Conservation (phyloP, 92 coral and sea anemone genomes). For the Porites cylindrica region DNA sequence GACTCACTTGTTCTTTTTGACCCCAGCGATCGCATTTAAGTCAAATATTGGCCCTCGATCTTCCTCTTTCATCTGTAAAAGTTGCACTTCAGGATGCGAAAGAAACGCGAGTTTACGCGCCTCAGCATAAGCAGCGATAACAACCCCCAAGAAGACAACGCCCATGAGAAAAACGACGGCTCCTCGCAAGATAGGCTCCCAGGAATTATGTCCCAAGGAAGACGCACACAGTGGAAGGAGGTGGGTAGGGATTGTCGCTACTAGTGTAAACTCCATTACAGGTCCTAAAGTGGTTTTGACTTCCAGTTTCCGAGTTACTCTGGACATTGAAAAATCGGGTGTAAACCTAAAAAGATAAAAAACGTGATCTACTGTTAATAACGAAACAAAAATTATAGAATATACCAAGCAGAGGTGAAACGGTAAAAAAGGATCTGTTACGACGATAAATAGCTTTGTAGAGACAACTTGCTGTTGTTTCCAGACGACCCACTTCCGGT, state of each 20-base stretch:
- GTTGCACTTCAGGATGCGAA: constrained; percentile 67
- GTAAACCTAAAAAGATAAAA: constrained; percentile 77
- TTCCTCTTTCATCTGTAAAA: constrained; percentile 64
- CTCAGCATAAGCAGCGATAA: constrained; percentile 88
- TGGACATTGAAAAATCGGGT: constrained; percentile 97
- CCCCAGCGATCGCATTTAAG: constrained; percentile 90
- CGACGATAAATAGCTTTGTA: too few relatives aligned
- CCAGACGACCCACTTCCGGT: too few relatives aligned
- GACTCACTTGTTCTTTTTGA: constrained; percentile 74
- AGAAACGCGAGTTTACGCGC: constrained; percentile 88
- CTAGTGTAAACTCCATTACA: constrained; percentile 92
- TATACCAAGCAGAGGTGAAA: too few relatives aligned
- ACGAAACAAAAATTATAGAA: too few relatives aligned
- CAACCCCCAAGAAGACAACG: constrained; percentile 74
- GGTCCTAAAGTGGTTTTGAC: constrained; percentile 92
- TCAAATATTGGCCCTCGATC: constrained; percentile 90
- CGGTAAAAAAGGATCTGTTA: too few relatives aligned
- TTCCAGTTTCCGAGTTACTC: constrained; percentile 94
- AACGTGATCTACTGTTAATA: too few relatives aligned
- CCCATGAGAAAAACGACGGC: constrained; percentile 78
- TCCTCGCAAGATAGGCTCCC: constrained; percentile 87
- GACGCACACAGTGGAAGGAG: constrained; percentile 98
- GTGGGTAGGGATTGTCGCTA: constrained; percentile 98
- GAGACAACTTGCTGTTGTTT: too few relatives aligned
- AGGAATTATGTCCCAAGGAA: constrained; percentile 88